phyloP scores from a whole-genome alignment of 1,140 invertebrate species.

The Phenacoccus solenopsis region DNA sequence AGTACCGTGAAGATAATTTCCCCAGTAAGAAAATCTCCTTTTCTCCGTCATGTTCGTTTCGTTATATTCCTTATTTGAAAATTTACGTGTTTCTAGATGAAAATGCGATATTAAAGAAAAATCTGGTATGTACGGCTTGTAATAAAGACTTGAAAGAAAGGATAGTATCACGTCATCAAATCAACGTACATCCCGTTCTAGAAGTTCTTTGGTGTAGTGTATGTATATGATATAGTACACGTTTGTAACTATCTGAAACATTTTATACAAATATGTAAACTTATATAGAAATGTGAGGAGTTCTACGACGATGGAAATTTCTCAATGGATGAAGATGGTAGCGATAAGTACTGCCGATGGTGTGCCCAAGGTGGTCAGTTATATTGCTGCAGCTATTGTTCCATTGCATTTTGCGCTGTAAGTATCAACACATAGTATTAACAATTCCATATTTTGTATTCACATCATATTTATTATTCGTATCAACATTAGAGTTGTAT shows the following conservation, averaged over 20 bases:
- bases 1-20: background rate
- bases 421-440: too few relatives aligned
- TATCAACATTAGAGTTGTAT: conserved; percentile 33
- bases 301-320: conserved; percentile 39
- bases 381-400: conserved; percentile 41
- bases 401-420: conserved; percentile 40
- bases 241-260: background rate
- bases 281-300: conserved; percentile 35
- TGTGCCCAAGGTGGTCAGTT: conserved; percentile 44
- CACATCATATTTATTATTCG: background rate
- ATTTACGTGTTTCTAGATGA: too few relatives aligned
- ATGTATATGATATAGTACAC: background rate
- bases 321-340: conserved; percentile 36
- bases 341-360: conserved; percentile 44
- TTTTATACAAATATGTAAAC: too few relatives aligned
- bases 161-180: conserved; percentile 21
- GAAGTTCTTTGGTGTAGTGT: conserved; percentile 40
- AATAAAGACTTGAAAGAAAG: conserved; percentile 19
- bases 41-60: conserved; percentile 18
- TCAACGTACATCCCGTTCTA: conserved; percentile 36
- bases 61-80: too few relatives aligned
- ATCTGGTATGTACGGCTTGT: conserved; percentile 25
- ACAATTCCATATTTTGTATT: background rate
- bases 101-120: conserved; percentile 22
- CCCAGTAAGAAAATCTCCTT: background rate